Evolutionary conservation across 2,888 invertebrate genomes (phyloP).

Genomic region (Drosophila anceps): DNA sequence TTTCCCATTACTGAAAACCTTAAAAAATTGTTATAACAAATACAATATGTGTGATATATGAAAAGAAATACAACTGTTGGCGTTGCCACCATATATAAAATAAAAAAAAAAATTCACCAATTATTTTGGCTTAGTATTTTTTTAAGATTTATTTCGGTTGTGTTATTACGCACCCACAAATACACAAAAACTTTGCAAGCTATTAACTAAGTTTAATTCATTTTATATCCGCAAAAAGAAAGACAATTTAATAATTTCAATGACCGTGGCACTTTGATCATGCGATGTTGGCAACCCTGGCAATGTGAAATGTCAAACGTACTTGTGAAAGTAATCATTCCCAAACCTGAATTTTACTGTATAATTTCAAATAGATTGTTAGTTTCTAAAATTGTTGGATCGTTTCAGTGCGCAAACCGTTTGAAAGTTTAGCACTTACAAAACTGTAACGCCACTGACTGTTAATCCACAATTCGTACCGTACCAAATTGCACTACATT

Average conservation of each 20-base stretch:
- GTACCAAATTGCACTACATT: constrained; percentile 24
- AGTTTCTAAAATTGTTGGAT: constrained; percentile 44
- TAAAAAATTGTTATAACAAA: background rate
- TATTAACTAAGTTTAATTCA: background rate
- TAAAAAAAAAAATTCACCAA: background rate
- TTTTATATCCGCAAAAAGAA: background rate
- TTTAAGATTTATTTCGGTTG: background rate
- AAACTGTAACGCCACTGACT: constrained; percentile 7
- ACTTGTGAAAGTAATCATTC: constrained; percentile 63
- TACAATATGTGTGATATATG: background rate
- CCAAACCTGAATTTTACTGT: constrained; percentile 53
- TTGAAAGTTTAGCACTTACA: constrained; percentile 15
- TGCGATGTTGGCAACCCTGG: constrained; percentile 36
- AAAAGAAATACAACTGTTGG: constrained; percentile 22
- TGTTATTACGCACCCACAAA: background rate
- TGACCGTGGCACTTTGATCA: background rate
- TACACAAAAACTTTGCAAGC: background rate
- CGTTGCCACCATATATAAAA: constrained; percentile 21
- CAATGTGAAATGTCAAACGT: constrained; percentile 51
- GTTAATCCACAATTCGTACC: constrained; percentile 12
- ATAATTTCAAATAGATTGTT: constrained; percentile 34
- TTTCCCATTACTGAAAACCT: constrained; percentile 18
- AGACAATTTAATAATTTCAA: background rate
- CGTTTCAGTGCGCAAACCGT: constrained; percentile 16
- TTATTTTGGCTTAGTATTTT: background rate